These are phyloP conservation scores for Eupsittula cactorum DNA, from an alignment of 2,113 vertebrate species.

Conservation along the genomic window DNA sequence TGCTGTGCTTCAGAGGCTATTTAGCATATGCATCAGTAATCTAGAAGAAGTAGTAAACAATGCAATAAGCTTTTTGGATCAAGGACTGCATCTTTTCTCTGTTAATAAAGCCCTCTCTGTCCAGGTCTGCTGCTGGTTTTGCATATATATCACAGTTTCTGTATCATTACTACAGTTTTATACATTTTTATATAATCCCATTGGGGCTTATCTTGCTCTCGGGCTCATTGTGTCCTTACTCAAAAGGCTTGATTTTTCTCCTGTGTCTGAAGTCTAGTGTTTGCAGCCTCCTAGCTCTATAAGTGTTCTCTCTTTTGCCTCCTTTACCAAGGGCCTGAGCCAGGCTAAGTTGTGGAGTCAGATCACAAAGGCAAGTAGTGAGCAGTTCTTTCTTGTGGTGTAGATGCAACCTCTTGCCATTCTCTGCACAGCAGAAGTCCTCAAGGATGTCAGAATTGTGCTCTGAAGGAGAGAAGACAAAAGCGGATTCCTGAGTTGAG, in stretches of 20 bases:
- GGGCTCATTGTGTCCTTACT: not conserved
- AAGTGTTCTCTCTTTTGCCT: not conserved
- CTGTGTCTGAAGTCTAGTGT: not conserved
- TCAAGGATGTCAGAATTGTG: not conserved
- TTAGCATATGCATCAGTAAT: not conserved
- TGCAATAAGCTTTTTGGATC: not conserved
- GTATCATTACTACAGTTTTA: not conserved
- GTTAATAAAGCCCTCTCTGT: not conserved
- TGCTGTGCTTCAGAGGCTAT: not conserved
- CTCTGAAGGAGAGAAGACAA: not conserved
- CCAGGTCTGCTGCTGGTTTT: not conserved
- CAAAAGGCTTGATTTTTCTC: not conserved
- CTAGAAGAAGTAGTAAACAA: not conserved
- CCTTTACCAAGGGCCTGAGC: not conserved
- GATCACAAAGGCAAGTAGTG: not conserved
- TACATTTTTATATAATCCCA: not conserved
- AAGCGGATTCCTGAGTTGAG: rapidly evolving
- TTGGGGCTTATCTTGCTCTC: not conserved
- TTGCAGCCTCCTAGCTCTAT: not conserved
- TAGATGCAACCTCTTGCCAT: not conserved
- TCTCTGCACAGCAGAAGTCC: not conserved
- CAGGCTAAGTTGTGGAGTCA: not conserved
- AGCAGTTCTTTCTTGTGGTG: not conserved
- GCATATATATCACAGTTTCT: not conserved
- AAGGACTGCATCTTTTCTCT: not conserved